phyloP scores from a whole-genome alignment of 2,797 vertebrate genomes.

The Notamacropus eugenii region DNA sequence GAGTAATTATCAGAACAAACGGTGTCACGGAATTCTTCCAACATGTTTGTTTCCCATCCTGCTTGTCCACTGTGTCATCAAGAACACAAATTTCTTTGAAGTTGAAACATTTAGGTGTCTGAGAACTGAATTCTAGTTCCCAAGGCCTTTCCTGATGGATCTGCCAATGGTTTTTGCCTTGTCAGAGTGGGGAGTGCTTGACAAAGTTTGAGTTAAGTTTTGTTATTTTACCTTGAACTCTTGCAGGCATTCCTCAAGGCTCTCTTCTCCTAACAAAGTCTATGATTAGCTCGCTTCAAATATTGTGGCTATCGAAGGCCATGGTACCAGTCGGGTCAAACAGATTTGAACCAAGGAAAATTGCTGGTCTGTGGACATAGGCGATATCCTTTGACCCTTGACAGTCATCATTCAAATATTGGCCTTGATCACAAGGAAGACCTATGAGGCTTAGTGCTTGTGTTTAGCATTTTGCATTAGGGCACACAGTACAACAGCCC shows the following conservation, averaged over 20 bases:
- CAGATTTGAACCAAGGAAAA: neutral
- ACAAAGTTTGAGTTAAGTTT: neutral
- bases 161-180: neutral
- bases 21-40: conserved; percentile 81
- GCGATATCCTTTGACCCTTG: neutral
- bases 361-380: neutral
- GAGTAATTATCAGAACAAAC: conserved; percentile 83
- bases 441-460: neutral
- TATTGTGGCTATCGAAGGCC: neutral
- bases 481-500: conserved; percentile 44
- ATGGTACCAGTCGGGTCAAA: neutral
- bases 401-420: neutral
- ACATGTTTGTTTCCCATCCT: conserved; percentile 79
- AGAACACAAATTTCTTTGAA: conserved; percentile 72
- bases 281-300: neutral
- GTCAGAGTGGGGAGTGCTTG: neutral
- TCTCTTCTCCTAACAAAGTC: neutral
- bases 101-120: conserved; percentile 50
- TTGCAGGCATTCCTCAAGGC: neutral
- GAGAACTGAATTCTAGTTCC: conserved; percentile 48
- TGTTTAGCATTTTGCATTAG: neutral
- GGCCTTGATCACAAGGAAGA: neutral
- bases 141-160: neutral
- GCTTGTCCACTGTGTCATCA: conserved; percentile 74
- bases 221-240: neutral